These are phyloP conservation scores for Drosophila parthenogenetica DNA, from an alignment of 2,888 invertebrate species.

Conservation along the genomic window DNA sequence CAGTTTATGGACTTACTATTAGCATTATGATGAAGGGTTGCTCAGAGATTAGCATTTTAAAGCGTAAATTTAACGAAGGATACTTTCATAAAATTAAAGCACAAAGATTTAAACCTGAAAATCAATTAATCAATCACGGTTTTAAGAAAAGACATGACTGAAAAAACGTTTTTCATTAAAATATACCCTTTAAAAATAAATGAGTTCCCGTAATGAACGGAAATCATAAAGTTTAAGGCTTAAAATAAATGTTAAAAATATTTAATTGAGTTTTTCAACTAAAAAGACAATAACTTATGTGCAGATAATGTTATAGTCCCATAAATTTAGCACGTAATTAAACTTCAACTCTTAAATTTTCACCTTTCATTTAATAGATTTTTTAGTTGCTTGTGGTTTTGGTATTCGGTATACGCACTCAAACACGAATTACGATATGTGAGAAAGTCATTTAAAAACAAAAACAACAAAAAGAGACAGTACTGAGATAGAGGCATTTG, in stretches of 20 bases:
- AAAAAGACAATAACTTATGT: not conserved
- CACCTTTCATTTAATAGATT: conserved; percentile 5
- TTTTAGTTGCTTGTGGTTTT: conserved; percentile 9
- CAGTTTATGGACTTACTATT: not conserved
- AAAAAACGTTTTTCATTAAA: too few relatives aligned
- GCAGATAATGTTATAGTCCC: not conserved
- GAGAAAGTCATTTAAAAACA: conserved; percentile 5
- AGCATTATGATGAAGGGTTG: too few relatives aligned
- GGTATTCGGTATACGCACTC: conserved; percentile 17
- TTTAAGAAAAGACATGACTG: too few relatives aligned
- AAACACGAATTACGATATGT: conserved; percentile 7
- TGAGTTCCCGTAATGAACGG: too few relatives aligned
- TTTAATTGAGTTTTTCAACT: not conserved
- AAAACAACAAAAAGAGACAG: too few relatives aligned
- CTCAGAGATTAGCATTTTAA: too few relatives aligned
- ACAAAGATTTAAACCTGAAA: too few relatives aligned
- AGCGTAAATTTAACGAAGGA: too few relatives aligned
- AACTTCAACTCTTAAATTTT: not conserved
- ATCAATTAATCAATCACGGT: too few relatives aligned
- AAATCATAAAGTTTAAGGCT: too few relatives aligned
- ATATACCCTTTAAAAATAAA: not conserved
- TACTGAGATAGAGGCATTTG: conserved; percentile 3
- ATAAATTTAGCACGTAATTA: not conserved
- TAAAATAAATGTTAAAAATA: not conserved
- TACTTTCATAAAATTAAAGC: too few relatives aligned